Conservation (phyloP, 2,797 vertebrate genomes). For the Nyctalus aviator region DNA sequence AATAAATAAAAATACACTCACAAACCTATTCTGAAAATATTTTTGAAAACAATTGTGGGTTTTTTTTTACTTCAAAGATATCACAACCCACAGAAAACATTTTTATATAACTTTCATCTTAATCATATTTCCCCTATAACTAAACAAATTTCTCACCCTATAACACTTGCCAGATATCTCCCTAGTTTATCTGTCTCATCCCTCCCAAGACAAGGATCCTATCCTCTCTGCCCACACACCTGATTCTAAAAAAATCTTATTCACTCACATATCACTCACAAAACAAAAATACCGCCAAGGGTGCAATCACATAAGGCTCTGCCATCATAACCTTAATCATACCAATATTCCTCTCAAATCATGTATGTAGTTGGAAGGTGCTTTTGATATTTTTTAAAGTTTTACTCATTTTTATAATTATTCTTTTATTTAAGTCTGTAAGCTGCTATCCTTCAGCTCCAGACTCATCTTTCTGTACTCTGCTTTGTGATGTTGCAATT, state of each 20-base stretch:
- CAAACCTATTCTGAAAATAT: background rate
- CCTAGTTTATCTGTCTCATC: background rate
- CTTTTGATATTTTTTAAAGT: background rate
- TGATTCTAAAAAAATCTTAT: background rate
- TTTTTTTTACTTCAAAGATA: background rate
- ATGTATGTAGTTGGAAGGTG: background rate
- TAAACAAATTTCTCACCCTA: background rate
- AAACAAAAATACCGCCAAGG: background rate
- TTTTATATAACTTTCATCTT: background rate
- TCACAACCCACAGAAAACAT: background rate
- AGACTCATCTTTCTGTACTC: background rate
- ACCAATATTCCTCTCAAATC: background rate
- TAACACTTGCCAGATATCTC: background rate
- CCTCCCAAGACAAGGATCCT: background rate
- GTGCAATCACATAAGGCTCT: too few relatives aligned
- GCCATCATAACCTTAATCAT: background rate
- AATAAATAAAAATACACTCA: background rate
- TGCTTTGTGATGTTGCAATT: background rate
- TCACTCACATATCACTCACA: background rate
- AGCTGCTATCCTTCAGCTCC: background rate
- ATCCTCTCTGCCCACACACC: accelerated
- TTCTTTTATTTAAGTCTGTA: background rate
- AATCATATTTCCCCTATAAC: background rate
- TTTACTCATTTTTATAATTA: background rate
- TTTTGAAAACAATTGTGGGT: background rate